A percentile compares a stretch with the other conserved stretches of the same genome.
Evolutionary conservation across 2,797 vertebrate genomes (phyloP).

Genomic region (Liparis tanakae): DNA sequence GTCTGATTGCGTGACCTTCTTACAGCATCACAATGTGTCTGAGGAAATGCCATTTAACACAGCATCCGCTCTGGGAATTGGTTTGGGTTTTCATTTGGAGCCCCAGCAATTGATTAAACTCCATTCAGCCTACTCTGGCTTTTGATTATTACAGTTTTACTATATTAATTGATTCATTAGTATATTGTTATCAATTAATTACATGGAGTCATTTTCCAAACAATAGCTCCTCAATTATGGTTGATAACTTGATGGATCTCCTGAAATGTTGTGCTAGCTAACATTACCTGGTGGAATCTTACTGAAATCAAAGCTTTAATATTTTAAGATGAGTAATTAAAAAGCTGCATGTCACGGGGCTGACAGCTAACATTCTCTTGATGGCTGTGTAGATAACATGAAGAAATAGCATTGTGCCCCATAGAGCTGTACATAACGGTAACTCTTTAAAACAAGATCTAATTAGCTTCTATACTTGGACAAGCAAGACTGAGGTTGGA

Average conservation of each 20-base stretch:
- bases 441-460: too few species aligned
- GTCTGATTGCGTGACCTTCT: not conserved
- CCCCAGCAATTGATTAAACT: not conserved
- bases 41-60: not conserved
- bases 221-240: not conserved
- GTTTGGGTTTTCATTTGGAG: not conserved
- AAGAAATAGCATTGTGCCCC: not conserved
- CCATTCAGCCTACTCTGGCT: not conserved
- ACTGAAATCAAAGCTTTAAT: not conserved
- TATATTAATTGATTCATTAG: not conserved
- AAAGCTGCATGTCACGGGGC: not conserved
- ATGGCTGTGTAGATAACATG: not conserved
- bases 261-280: not conserved
- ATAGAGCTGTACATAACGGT: not conserved
- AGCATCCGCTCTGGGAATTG: not conserved
- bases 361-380: too few species aligned
- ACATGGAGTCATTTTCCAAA: not conserved
- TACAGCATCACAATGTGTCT: constrained; percentile 12
- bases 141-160: not conserved
- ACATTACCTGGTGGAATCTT: not conserved
- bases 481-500: too few species aligned
- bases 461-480: too few species aligned
- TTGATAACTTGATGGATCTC: not conserved
- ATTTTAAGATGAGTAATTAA: not conserved
- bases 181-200: not conserved